A percentile compares a stretch with the other conserved stretches of the same genome.
phyloP scores from a whole-genome alignment of 1,140 invertebrate genomes.

The Zophobas atratus region DNA sequence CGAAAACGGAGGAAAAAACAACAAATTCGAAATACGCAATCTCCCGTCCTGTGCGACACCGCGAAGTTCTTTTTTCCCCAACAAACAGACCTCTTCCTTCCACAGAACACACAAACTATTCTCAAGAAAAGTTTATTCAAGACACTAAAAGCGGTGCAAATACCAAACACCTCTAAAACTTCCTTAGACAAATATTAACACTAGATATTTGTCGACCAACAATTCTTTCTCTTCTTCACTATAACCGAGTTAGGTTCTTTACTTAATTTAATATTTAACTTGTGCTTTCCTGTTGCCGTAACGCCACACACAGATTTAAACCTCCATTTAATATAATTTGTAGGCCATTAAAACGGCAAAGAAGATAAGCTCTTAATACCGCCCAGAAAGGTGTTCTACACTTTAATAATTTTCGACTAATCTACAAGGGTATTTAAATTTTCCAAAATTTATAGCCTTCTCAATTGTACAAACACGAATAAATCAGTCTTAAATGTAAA shows the following conservation, averaged over 20 bases:
- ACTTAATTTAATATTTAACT: constrained; percentile 14
- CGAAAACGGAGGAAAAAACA: no score
- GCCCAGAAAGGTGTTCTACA: constrained; percentile 1
- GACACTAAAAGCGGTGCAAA: background rate
- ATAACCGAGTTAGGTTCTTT: background rate
- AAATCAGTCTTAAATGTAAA: constrained; percentile 8
- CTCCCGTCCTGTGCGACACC: no score
- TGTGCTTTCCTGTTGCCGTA: background rate
- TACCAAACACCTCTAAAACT: background rate
- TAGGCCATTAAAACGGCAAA: background rate
- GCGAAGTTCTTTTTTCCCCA: no score
- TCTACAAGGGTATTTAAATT: constrained; percentile 13
- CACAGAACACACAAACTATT: background rate
- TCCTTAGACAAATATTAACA: background rate
- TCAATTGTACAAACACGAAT: background rate
- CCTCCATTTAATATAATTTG: constrained; percentile 7
- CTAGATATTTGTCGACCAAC: background rate
- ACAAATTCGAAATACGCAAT: no score
- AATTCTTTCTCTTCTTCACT: background rate
- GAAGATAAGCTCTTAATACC: background rate
- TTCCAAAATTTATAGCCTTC: background rate
- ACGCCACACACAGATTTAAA: background rate
- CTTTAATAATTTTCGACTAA: background rate
- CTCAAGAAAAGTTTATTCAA: background rate
- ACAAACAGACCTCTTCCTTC: background rate